Evolutionary conservation across 2,888 invertebrate genomes (phyloP).

Genomic region (Anaspis maculata): DNA sequence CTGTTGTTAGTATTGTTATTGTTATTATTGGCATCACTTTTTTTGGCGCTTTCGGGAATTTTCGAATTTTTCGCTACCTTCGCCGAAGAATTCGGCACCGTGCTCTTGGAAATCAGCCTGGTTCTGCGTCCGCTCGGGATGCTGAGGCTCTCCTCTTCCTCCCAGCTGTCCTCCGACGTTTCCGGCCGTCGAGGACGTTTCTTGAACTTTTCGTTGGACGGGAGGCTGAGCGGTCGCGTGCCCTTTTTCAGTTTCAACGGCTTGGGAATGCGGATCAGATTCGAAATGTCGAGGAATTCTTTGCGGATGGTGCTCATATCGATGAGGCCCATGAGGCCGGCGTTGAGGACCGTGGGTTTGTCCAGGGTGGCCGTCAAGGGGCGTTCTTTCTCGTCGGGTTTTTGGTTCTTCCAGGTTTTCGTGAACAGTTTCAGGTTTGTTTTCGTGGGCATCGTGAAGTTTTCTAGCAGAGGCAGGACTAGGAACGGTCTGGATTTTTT

Average conservation of each 20-base stretch:
- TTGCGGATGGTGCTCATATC: conserved; percentile 51
- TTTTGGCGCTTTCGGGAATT: conserved; percentile 14
- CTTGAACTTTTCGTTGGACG: conserved; percentile 14
- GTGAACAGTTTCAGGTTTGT: conserved; percentile 37
- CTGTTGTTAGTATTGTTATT: too few species aligned
- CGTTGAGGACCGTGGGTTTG: conserved; percentile 47
- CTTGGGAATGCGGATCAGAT: conserved; percentile 32
- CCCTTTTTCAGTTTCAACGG: conserved; percentile 17
- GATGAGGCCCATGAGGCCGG: conserved; percentile 44
- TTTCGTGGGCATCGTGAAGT: conserved; percentile 9
- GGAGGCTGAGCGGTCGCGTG: conserved; percentile 26
- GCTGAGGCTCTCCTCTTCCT: conserved; percentile 28
- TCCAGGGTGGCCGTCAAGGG: conserved; percentile 52
- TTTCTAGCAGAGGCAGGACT: conserved; percentile 23
- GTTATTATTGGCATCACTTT: conserved; percentile 24
- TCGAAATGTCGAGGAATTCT: conserved; percentile 43
- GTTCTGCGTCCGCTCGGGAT: conserved; percentile 17
- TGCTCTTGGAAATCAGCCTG: not conserved
- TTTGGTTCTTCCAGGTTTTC: conserved; percentile 33
- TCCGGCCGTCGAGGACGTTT: not conserved
- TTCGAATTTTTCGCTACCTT: conserved; percentile 11
- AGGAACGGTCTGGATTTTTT: conserved; percentile 23
- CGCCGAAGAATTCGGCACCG: conserved; percentile 5
- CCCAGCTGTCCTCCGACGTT: conserved; percentile 28
- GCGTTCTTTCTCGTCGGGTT: conserved; percentile 27